Conservation (phyloP, 2,888 invertebrate species). For the Hypsopygia costalis region DNA sequence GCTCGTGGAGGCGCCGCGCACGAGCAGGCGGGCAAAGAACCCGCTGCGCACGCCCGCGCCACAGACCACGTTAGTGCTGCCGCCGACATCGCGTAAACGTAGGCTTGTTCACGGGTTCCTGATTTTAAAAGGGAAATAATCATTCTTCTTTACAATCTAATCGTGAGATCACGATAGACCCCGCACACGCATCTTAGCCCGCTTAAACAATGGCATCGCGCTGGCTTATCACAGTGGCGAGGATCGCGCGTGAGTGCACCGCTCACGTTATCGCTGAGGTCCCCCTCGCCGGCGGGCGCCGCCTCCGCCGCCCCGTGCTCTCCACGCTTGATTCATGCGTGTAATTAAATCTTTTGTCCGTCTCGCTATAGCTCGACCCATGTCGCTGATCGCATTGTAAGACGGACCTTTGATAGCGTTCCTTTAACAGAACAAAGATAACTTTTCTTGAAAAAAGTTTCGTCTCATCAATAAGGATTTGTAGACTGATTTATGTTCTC, state of each 20-base stretch:
- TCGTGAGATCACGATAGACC: conserved; percentile 45
- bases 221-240: conserved; percentile 44
- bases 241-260: conserved; percentile 58
- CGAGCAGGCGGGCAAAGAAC: conserved; percentile 87
- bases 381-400: conserved; percentile 53
- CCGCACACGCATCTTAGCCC: conserved; percentile 49
- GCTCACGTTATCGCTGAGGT: conserved; percentile 48
- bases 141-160: conserved; percentile 48
- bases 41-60: conserved; percentile 89
- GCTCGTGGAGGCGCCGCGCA: conserved; percentile 88
- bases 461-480: conserved; percentile 56
- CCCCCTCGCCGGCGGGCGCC: conserved; percentile 27
- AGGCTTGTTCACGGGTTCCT: conserved; percentile 93
- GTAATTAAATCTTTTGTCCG: conserved; percentile 79
- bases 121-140: conserved; percentile 16
- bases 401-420: conserved; percentile 49
- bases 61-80: conserved; percentile 89
- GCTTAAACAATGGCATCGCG: conserved; percentile 49
- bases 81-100: conserved; percentile 90
- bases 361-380: conserved; percentile 50
- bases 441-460: conserved; percentile 40
- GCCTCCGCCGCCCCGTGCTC: conserved; percentile 32
- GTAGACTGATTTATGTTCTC: conserved; percentile 43
- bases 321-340: conserved; percentile 75
- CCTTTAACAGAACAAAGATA: conserved; percentile 53